phyloP scores from a whole-genome alignment of 2,888 invertebrate species.

The Crepidodera aurea region DNA sequence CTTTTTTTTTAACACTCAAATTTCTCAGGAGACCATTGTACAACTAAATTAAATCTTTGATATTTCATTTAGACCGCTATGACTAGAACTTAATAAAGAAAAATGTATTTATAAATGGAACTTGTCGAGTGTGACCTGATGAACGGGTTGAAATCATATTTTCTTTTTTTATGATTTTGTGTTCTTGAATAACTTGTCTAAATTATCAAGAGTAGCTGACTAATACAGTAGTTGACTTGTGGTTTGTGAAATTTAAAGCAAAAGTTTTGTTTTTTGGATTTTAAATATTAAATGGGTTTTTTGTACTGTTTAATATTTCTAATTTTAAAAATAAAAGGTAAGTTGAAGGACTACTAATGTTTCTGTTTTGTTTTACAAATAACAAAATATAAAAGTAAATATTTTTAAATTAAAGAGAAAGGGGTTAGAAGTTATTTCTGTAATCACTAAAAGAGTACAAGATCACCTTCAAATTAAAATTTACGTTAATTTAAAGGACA shows the following conservation, averaged over 20 bases:
- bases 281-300: not conserved
- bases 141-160: not conserved
- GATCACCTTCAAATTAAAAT: too few species aligned
- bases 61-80: not conserved
- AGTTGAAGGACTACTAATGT: not conserved
- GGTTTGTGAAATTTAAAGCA: not conserved
- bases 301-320: not conserved
- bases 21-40: too few species aligned
- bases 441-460: too few species aligned
- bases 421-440: too few species aligned
- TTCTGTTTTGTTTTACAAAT: too few species aligned
- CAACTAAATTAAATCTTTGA: too few species aligned
- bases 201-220: not conserved
- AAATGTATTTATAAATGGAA: not conserved
- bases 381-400: too few species aligned
- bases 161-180: not conserved
- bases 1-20: too few species aligned
- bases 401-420: too few species aligned
- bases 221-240: not conserved
- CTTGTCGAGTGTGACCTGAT: not conserved
- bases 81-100: not conserved
- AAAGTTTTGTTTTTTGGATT: not conserved
- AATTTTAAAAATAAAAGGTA: not conserved
- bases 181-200: conserved; percentile 1
- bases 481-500: not conserved